Conservation (phyloP, 2,797 vertebrate genomes). For the Limosa lapponica region DNA sequence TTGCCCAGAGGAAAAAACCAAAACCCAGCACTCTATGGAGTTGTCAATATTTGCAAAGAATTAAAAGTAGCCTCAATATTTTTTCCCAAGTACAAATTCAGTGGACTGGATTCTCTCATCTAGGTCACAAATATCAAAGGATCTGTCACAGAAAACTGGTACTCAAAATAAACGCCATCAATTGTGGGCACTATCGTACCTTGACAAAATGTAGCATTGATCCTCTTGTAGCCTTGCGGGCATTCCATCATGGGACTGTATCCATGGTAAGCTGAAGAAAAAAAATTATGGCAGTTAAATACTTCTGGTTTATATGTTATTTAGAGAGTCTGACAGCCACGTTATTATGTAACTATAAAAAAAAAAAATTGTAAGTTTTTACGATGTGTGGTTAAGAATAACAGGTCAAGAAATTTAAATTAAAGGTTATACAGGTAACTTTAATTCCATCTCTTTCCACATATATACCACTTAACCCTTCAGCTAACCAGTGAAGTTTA, state of each 20-base stretch:
- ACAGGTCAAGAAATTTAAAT: neutral
- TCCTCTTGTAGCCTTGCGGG: constrained; percentile 91
- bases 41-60: neutral
- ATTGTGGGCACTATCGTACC: constrained; percentile 76
- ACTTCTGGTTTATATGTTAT: neutral
- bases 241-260: constrained; percentile 86
- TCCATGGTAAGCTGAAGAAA: constrained; percentile 83
- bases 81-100: neutral
- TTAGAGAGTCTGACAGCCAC: neutral
- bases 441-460: neutral
- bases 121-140: neutral
- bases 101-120: neutral
- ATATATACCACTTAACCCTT: neutral
- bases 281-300: neutral
- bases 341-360: neutral
- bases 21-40: neutral
- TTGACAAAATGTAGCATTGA: constrained; percentile 94
- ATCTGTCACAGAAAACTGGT: neutral
- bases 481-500: neutral
- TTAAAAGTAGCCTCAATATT: neutral
- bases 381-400: neutral
- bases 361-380: neutral
- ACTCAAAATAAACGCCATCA: neutral
- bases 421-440: neutral
- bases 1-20: neutral